Conservation (phyloP, 1,140 invertebrate genomes). For the Trichonephila clavipes region DNA sequence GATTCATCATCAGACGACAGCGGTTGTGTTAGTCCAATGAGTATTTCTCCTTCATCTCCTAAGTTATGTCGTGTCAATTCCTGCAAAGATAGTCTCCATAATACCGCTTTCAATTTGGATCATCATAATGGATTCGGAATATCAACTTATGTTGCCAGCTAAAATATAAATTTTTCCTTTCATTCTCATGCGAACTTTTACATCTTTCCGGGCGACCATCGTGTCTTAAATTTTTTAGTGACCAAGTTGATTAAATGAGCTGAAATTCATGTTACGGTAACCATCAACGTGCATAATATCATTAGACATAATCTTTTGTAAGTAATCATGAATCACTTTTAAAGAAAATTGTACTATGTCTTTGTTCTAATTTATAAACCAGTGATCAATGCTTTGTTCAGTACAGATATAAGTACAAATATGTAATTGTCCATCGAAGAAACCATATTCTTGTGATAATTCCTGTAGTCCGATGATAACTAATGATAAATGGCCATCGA, state of each 20-base stretch:
- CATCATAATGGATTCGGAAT: conserved; percentile 78
- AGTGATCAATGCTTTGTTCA: too few species aligned
- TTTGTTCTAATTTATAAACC: too few species aligned
- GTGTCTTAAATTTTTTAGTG: not conserved
- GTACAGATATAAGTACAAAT: conserved; percentile 41
- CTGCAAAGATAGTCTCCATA: conserved; percentile 79
- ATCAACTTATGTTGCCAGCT: conserved; percentile 79
- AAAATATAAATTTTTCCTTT: conserved; percentile 49
- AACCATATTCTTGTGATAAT: conserved; percentile 61
- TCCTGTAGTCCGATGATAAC: conserved; percentile 19
- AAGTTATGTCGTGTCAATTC: conserved; percentile 12
- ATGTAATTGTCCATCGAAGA: conserved; percentile 6
- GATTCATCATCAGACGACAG: not conserved
- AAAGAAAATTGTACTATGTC: too few species aligned
- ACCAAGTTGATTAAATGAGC: not conserved
- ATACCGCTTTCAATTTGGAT: conserved; percentile 78
- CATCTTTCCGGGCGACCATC: conserved; percentile 27
- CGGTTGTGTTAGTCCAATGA: conserved; percentile 29
- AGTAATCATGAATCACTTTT: too few species aligned
- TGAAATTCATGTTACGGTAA: not conserved
- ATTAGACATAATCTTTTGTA: too few species aligned
- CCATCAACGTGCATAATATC: too few species aligned
- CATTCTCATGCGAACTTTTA: not conserved
- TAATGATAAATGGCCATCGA: not conserved
- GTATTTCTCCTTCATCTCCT: conserved; percentile 48